Evolutionary conservation across 2,113 vertebrate genomes (phyloP).

Genomic region (Spilogale gracilis): DNA sequence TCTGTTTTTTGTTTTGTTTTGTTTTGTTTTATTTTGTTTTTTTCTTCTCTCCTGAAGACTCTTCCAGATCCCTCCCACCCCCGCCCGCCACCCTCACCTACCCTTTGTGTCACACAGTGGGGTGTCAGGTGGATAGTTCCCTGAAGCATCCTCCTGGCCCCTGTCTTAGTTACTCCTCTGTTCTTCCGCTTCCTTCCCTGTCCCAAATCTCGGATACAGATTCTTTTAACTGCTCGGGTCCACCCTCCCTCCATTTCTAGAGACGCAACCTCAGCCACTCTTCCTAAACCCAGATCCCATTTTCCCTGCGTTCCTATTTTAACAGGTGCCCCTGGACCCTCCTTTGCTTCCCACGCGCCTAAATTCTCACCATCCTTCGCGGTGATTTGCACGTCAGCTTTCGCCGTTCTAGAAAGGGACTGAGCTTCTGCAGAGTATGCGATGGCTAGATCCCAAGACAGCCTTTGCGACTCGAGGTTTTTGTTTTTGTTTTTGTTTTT

Average conservation of each 20-base stretch:
- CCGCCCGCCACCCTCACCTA: background rate
- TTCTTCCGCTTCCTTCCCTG: background rate
- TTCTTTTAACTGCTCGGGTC: background rate
- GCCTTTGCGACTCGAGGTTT: background rate
- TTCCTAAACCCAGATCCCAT: background rate
- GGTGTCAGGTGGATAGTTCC: background rate
- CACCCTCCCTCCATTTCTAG: background rate
- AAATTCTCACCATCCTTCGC: background rate
- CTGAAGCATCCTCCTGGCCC: background rate
- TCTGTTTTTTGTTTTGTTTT: background rate
- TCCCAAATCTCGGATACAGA: background rate
- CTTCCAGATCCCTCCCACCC: background rate
- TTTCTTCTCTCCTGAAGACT: background rate
- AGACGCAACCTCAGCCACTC: background rate
- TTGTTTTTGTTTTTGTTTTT: too few relatives aligned
- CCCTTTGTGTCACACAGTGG: background rate
- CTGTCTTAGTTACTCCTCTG: background rate
- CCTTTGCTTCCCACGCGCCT: background rate
- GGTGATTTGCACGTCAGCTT: background rate
- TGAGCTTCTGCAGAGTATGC: background rate
- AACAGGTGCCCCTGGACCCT: slow-evolving; percentile 61
- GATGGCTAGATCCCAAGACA: background rate
- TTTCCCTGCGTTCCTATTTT: background rate
- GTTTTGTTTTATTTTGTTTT: too few relatives aligned
- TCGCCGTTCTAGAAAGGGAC: background rate